Percentiles rank a stretch among this genome's conserved stretches.
These are phyloP conservation scores for Tarsius wallacei DNA, from an alignment of 2,797 vertebrate species.

Conservation along the genomic window DNA sequence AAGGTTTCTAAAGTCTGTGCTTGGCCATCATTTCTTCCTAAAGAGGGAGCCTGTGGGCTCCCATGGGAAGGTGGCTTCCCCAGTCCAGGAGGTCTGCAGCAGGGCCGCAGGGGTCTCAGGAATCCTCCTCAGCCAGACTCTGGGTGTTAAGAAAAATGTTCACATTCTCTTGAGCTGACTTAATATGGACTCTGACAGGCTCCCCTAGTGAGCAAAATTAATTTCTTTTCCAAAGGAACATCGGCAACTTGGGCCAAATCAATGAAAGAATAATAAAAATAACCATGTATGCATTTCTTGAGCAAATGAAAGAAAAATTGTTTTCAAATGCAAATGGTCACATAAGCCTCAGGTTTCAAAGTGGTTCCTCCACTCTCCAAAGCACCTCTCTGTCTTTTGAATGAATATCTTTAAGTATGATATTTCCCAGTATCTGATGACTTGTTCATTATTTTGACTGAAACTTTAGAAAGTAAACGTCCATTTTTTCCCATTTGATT, in stretches of 20 bases:
- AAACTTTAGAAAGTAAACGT: background rate
- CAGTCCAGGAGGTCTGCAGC: fast-evolving
- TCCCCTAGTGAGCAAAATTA: background rate
- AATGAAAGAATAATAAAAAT: background rate
- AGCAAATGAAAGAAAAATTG: fast-evolving
- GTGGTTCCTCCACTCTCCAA: fast-evolving
- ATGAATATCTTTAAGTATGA: background rate
- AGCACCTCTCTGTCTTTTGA: too few relatives aligned
- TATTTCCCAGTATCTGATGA: background rate
- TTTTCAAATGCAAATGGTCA: background rate
- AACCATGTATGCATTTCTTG: fast-evolving
- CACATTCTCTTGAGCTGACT: background rate
- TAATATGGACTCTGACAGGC: background rate
- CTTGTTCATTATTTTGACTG: background rate
- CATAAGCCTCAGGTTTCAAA: fast-evolving
- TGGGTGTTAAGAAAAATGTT: background rate
- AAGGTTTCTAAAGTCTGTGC: background rate
- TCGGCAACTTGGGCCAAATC: background rate
- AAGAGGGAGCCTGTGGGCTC: background rate
- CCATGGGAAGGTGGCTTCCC: background rate
- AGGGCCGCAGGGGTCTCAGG: fast-evolving
- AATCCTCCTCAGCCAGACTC: fast-evolving
- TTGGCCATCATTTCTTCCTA: background rate
- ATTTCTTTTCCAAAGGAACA: background rate
- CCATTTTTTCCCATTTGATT: background rate